phyloP scores from a whole-genome alignment of 2,797 vertebrate genomes.

The Poeciliopsis turneri region DNA sequence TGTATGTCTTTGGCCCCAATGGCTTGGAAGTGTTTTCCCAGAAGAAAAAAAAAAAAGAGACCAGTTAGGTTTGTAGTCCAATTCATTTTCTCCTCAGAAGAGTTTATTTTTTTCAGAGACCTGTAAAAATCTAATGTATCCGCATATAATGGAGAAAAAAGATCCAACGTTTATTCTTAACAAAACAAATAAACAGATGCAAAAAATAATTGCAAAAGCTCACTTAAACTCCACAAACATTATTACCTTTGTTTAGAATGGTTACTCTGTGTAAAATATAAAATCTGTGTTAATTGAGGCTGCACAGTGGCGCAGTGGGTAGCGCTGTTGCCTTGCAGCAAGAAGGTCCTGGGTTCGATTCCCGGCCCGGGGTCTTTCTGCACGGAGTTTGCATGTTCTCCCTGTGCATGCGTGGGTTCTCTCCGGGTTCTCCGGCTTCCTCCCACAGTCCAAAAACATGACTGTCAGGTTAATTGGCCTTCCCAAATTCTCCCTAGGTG shows the following conservation, averaged over 20 bases:
- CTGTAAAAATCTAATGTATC: neutral
- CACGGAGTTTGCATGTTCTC: too few species aligned
- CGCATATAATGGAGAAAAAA: neutral
- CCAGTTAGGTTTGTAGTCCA: neutral
- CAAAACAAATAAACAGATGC: neutral
- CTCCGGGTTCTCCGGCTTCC: too few species aligned
- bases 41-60: neutral
- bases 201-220: neutral
- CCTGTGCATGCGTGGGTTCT: too few species aligned
- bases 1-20: neutral
- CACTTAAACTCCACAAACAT: neutral
- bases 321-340: too few species aligned
- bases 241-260: neutral
- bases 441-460: too few species aligned
- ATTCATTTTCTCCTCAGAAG: neutral
- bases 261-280: neutral
- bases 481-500: too few species aligned
- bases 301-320: too few species aligned
- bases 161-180: neutral
- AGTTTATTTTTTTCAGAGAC: neutral
- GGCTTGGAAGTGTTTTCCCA: neutral
- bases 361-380: too few species aligned
- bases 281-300: neutral
- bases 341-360: too few species aligned
- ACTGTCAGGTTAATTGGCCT: too few species aligned